Evolutionary conservation across 2,888 invertebrate genomes (phyloP), one percentile per base, ranked within the genome.

Genomic region (Nebria salina): DNA sequence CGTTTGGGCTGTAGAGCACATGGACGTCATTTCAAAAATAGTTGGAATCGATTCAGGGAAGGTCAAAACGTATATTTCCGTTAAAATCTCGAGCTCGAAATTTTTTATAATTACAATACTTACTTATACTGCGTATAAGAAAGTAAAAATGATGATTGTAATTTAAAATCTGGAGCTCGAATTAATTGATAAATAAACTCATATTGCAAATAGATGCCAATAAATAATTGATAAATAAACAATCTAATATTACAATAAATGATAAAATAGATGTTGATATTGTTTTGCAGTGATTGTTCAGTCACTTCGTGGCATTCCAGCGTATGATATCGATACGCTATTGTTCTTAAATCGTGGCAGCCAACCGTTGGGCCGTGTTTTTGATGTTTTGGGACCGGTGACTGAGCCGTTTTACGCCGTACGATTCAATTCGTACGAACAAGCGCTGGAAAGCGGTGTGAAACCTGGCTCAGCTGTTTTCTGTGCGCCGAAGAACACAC

Each of bases 381-480:
- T 96, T 88, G 98, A 98, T 90, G 96, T 98, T 0, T 94, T 98
- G 87, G 98, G 98, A 13, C 95, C 91, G 88, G 95, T 98, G 0
- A 90, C 91, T 0, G 93, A 94, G 85, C 98, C 98, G 0, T 91
- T 95, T 84, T 98, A 98, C 88, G 95, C 95, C 84, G 92, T 98
- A n/a, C 91, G 98, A 2, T 98, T 98, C 89, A 98, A 97, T 89
- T 93, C 92, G 0, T 87, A 88, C 11, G 92, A 94, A 77, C 96
- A 98, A 86, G 95, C 96, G 76, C 87, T 91, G 73, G 91, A 92
- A 72, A 92, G 92, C 83, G 93, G 93, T 74, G 91, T 96, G 1
- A 87, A 90, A 84, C 88, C 92, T 75, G 96, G 95, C 75, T 91
- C 92, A 87, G 91, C 91, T 8, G 96, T 98, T 4, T 98, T 92